phyloP scores from a whole-genome alignment of 2,113 vertebrate species.

The Cepphus grylle region DNA sequence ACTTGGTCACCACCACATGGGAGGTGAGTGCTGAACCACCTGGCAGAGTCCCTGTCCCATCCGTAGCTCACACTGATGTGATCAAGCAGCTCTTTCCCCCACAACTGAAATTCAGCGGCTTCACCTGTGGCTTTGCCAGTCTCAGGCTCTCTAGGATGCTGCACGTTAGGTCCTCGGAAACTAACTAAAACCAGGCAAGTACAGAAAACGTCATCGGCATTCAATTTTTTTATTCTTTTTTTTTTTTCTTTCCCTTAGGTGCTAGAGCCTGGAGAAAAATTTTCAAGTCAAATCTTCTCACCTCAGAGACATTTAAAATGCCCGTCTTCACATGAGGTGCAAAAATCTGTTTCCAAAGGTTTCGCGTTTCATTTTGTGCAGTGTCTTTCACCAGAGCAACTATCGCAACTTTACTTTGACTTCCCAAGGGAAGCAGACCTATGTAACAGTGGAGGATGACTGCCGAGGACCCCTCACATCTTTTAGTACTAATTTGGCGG shows the following conservation, averaged over 20 bases:
- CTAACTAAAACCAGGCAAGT: background rate
- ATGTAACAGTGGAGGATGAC: accelerated
- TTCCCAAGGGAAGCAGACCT: background rate
- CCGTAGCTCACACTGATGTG: background rate
- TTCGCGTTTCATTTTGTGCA: background rate
- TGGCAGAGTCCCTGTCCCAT: background rate
- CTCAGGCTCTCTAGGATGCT: background rate
- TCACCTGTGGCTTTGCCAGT: accelerated
- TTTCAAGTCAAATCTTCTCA: background rate
- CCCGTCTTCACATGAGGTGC: background rate
- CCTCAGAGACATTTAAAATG: background rate
- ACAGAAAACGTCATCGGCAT: background rate
- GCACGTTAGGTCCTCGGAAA: background rate
- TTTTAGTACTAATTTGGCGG: background rate
- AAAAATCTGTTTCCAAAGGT: background rate
- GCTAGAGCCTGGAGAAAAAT: background rate
- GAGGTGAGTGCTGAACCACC: background rate
- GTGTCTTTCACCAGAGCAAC: background rate
- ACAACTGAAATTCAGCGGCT: background rate
- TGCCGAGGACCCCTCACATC: accelerated
- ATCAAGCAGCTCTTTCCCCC: background rate
- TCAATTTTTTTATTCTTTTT: background rate
- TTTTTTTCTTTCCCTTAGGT: background rate
- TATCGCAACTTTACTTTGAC: background rate
- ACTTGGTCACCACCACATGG: background rate